phyloP scores from a whole-genome alignment of 2,888 invertebrate genomes.

The Belgica antarctica region DNA sequence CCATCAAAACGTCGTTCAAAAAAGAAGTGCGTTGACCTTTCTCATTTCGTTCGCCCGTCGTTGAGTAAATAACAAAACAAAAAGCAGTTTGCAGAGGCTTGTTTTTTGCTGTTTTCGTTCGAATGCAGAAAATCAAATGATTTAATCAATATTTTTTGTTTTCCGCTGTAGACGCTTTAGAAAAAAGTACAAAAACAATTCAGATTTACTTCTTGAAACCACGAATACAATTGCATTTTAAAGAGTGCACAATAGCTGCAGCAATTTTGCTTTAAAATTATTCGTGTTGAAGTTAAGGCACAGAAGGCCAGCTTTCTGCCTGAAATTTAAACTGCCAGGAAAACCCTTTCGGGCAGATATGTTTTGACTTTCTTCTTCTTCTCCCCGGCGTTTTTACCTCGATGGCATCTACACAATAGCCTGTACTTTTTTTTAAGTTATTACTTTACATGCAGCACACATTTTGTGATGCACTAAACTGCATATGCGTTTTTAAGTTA shows the following conservation, averaged over 20 bases:
- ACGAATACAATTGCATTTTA: constrained; percentile 4
- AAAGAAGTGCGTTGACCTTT: constrained; percentile 24
- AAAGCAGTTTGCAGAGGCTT: constrained; percentile 3
- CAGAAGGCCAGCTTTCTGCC: not conserved
- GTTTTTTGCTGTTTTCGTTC: not conserved
- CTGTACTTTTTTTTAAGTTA: not conserved
- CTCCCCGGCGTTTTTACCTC: not conserved
- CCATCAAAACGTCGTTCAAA: constrained; percentile 19
- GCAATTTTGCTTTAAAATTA: not conserved
- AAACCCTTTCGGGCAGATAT: constrained; percentile 14
- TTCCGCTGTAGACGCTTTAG: constrained; percentile 3
- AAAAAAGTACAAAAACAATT: not conserved
- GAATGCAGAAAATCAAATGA: constrained; percentile 10
- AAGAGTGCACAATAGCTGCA: constrained; percentile 22
- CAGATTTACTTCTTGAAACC: not conserved
- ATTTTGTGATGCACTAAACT: not conserved
- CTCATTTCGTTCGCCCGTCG: constrained; percentile 1
- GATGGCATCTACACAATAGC: constrained; percentile 10
- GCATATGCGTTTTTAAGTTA: not conserved
- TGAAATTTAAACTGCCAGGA: not conserved
- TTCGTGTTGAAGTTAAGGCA: constrained; percentile 7
- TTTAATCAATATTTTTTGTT: constrained; percentile 14
- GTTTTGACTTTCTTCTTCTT: not conserved
- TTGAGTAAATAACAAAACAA: not conserved
- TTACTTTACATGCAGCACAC: not conserved